phyloP scores from a whole-genome alignment of 2,797 vertebrate species.

The Somateria mollissima region DNA sequence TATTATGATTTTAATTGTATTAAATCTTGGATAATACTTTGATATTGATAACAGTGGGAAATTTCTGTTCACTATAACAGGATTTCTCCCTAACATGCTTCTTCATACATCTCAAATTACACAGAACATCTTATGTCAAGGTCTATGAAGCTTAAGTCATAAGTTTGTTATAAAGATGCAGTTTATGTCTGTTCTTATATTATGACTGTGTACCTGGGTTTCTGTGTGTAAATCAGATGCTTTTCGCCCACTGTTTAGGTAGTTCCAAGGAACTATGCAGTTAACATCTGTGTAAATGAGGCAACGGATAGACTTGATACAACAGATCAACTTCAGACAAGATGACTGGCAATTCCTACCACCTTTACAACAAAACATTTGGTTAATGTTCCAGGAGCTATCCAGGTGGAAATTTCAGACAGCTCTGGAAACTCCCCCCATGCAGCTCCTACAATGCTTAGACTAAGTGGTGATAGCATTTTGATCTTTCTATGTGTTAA shows the following conservation, averaged over 20 bases:
- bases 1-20: neutral
- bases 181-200: neutral
- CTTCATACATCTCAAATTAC: neutral
- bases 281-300: neutral
- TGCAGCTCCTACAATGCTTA: neutral
- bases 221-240: neutral
- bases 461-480: neutral
- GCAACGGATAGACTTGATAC: neutral
- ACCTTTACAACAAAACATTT: neutral
- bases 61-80: neutral
- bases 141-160: neutral
- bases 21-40: neutral
- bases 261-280: neutral
- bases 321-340: neutral
- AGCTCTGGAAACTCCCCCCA: neutral
- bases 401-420: neutral
- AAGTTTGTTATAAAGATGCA: neutral
- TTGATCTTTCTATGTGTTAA: neutral
- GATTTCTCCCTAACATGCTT: neutral
- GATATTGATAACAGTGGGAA: neutral
- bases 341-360: neutral
- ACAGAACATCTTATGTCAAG: neutral
- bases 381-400: neutral
- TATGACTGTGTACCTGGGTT: neutral
- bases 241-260: neutral